phyloP scores from a whole-genome alignment of 23 tunicate genomes.

The Oikopleura dioica region DNA sequence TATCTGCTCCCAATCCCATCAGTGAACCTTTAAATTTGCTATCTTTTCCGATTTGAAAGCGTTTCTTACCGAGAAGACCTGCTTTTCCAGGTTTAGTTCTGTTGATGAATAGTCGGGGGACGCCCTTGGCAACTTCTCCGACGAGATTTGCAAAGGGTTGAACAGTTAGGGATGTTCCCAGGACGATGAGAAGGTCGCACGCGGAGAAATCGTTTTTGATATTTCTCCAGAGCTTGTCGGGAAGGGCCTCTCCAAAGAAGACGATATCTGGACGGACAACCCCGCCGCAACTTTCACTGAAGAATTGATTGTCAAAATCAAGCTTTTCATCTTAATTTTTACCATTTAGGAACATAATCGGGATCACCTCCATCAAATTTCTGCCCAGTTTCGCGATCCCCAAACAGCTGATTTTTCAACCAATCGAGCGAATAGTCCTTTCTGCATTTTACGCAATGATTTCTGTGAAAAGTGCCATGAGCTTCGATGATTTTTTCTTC shows the following conservation, averaged over 20 bases:
- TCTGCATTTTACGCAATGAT: conserved; percentile 38
- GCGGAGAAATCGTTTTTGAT: conserved; percentile 24
- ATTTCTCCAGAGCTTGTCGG: conserved; percentile 18
- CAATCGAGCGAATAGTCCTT: conserved; percentile 28
- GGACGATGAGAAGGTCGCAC: conserved; percentile 46
- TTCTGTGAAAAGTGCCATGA: conserved; percentile 51
- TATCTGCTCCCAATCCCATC: too few relatives aligned
- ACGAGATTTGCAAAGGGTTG: conserved; percentile 54
- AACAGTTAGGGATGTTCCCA: conserved; percentile 71
- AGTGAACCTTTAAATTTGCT: too few relatives aligned
- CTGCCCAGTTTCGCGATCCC: too few relatives aligned
- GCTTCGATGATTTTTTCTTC: conserved; percentile 72
- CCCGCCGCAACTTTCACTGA: too few relatives aligned
- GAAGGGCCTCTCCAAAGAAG: conserved; percentile 54
- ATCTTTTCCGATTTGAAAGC: too few relatives aligned
- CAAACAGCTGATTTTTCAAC: conserved; percentile 25
- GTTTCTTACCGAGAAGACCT: too few relatives aligned
- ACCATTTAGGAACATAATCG: too few relatives aligned
- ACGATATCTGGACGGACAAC: conserved; percentile 66
- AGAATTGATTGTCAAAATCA: conserved; percentile 39
- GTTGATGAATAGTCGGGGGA: too few relatives aligned
- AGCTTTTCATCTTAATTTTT: conserved; percentile 26
- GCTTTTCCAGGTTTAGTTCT: too few relatives aligned
- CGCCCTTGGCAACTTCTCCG: too few relatives aligned
- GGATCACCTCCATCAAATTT: too few relatives aligned